phyloP scores from a whole-genome alignment of 2,797 vertebrate species.

The Oreochromis mossambicus region DNA sequence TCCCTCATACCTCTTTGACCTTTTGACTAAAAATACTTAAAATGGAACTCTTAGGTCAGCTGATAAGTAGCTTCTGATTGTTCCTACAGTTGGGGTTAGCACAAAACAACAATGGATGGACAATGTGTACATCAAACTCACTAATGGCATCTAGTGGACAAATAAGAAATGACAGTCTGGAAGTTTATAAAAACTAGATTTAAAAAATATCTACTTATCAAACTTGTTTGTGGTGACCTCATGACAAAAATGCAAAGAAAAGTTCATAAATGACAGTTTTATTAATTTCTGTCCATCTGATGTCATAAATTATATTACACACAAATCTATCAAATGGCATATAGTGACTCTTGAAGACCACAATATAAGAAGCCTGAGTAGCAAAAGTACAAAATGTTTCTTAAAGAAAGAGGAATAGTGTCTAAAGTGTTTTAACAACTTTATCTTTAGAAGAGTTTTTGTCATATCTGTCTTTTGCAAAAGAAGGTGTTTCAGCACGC shows the following conservation, averaged over 20 bases:
- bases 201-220: background rate
- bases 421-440: no score
- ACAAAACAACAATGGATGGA: background rate
- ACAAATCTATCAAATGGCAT: background rate
- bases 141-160: background rate
- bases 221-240: background rate
- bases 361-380: background rate
- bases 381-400: background rate
- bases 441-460: no score
- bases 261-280: background rate
- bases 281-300: background rate
- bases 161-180: background rate
- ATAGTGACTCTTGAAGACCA: rapidly evolving
- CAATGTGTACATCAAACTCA: background rate
- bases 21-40: no score
- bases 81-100: no score
- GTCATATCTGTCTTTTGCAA: no score
- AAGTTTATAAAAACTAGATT: no score
- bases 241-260: no score
- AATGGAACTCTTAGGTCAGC: no score
- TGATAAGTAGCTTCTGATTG: no score
- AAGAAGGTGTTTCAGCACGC: no score
- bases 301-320: rapidly evolving
- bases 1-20: no score
- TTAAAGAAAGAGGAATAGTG: no score